A percentile compares a stretch with the other conserved stretches of the same genome.
phyloP scores from a whole-genome alignment of 2,113 vertebrate species.

The Sylvilagus bachmani region DNA sequence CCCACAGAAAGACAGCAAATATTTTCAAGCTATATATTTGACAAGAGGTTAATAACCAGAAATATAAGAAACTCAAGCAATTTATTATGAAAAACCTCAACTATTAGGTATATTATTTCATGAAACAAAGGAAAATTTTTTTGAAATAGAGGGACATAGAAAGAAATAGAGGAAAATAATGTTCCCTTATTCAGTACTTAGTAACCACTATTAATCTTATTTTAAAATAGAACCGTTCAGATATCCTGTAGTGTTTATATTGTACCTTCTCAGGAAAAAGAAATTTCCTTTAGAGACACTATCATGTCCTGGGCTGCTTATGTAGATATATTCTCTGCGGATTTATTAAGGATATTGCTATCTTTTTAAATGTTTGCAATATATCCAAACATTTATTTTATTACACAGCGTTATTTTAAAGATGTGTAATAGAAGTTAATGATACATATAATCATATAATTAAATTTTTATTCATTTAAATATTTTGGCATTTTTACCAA shows the following conservation, averaged over 20 bases:
- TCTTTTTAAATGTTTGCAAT: not conserved
- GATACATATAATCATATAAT: not conserved
- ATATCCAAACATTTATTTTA: conserved; percentile 18
- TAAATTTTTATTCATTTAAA: not conserved
- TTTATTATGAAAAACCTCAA: no score
- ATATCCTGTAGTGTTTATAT: not conserved
- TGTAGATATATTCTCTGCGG: conserved; percentile 9
- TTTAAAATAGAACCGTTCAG: not conserved
- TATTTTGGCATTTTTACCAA: not conserved
- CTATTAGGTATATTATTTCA: no score
- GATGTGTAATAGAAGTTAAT: not conserved
- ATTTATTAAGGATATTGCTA: conserved; percentile 37
- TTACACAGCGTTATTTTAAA: conserved; percentile 44
- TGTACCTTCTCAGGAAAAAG: not conserved
- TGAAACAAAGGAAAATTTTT: no score
- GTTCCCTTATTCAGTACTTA: not conserved
- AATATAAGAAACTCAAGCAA: no score
- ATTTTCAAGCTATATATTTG: no score
- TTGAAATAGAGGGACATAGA: no score
- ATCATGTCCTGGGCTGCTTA: not conserved
- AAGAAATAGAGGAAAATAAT: not conserved
- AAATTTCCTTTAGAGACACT: not conserved
- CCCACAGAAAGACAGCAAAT: no score
- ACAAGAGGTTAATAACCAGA: no score
- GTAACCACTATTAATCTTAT: not conserved